These are phyloP conservation scores for Tiphia femorata DNA, from an alignment of 2,888 invertebrate species.

Conservation along the genomic window DNA sequence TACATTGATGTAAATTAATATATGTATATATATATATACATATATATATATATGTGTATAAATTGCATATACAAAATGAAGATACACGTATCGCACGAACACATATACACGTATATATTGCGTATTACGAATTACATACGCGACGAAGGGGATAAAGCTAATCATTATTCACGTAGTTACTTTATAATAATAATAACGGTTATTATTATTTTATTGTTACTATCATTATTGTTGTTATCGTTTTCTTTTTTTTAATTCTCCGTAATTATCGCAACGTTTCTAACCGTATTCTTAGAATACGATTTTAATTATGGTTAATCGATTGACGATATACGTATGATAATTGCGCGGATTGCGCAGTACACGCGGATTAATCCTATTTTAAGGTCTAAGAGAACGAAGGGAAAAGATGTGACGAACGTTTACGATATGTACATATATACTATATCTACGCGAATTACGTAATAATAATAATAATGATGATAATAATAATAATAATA, in stretches of 20 bases:
- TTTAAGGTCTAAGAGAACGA: background rate
- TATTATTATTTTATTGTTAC: conserved; percentile 30
- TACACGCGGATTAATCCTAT: too few species aligned
- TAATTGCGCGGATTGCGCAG: too few species aligned
- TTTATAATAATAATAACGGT: conserved; percentile 15
- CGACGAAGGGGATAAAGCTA: conserved; percentile 19
- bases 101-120: conserved; percentile 2
- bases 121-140: conserved; percentile 3
- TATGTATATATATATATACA: conserved; percentile 5
- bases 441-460: too few species aligned
- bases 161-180: conserved; percentile 20
- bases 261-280: conserved; percentile 20
- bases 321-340: background rate
- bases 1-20: background rate
- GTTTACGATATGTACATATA: too few species aligned
- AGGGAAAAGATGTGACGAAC: too few species aligned
- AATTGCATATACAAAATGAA: conserved; percentile 1
- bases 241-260: conserved; percentile 44
- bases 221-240: conserved; percentile 43
- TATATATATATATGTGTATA: conserved; percentile 3
- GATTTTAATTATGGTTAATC: background rate
- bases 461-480: too few species aligned
- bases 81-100: too few species aligned
- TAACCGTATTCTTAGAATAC: conserved; percentile 6
- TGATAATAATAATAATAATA: too few species aligned